Evolutionary conservation across 23 tunicate genomes (phyloP).

Genomic region (Ascidia mentula): DNA sequence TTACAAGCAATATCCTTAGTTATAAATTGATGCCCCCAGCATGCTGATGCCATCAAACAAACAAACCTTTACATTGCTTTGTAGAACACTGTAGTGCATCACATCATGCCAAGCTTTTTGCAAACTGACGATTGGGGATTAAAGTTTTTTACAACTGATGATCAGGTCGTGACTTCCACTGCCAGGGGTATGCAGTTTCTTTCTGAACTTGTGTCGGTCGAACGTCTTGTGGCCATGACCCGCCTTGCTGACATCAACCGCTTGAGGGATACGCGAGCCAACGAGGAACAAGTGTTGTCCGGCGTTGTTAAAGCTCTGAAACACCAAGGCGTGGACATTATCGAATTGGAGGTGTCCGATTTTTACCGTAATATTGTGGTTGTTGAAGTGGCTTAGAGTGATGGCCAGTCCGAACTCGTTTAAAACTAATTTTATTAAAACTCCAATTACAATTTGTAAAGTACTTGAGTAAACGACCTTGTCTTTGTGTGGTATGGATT

Average conservation of each 20-base stretch:
- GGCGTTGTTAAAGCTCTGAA: neutral
- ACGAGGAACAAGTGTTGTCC: neutral
- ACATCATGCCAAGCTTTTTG: conserved; percentile 32
- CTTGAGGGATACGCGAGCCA: neutral
- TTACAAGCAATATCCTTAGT: too few relatives aligned
- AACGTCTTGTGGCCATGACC: neutral
- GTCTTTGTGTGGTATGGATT: neutral
- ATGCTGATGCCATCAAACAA: too few relatives aligned
- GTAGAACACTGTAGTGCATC: neutral
- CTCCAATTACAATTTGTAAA: too few relatives aligned
- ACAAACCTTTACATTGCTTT: neutral
- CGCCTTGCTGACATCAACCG: conserved; percentile 4
- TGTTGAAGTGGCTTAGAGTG: too few relatives aligned
- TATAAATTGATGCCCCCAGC: too few relatives aligned
- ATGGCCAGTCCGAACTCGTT: too few relatives aligned
- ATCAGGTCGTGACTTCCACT: neutral
- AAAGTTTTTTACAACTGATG: neutral
- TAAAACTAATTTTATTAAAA: too few relatives aligned
- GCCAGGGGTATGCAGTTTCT: conserved; percentile 6
- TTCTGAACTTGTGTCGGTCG: conserved; percentile 1
- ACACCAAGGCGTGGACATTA: neutral
- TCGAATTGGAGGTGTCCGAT: neutral
- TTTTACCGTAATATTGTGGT: too few relatives aligned
- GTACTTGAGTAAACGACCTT: too few relatives aligned
- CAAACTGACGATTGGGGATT: neutral